Evolutionary conservation across 2,113 vertebrate species (phyloP).

Genomic region (Salvelinus fontinalis): DNA sequence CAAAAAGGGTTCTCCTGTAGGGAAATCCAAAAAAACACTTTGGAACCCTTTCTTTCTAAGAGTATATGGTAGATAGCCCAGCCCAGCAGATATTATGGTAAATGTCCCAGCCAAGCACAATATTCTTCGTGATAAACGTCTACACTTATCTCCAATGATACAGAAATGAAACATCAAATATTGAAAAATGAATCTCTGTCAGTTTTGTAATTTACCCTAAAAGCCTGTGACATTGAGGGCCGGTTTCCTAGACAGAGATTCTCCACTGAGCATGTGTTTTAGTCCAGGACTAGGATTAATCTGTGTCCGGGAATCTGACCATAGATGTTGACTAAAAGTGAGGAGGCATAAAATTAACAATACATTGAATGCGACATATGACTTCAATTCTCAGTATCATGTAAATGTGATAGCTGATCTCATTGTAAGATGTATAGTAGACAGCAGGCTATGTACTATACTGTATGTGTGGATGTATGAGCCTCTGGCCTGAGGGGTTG

Average conservation of each 20-base stretch:
- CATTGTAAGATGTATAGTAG: too few species aligned
- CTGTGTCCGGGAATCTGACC: too few species aligned
- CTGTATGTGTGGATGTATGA: conserved; percentile 1
- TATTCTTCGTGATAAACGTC: conserved; percentile 65
- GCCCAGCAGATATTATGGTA: conserved; percentile 39
- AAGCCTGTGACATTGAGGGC: too few species aligned
- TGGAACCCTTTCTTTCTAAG: too few species aligned
- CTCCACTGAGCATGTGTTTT: too few species aligned
- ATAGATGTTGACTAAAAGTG: neutral
- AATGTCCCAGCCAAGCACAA: conserved; percentile 62
- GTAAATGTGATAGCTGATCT: too few species aligned
- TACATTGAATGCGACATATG: conserved; percentile 13
- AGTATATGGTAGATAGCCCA: conserved; percentile 46
- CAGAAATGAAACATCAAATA: neutral
- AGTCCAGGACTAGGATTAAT: too few species aligned
- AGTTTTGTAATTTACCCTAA: neutral
- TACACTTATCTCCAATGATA: conserved; percentile 22
- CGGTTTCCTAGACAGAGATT: too few species aligned
- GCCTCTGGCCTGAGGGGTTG: conserved; percentile 41
- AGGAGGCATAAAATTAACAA: neutral
- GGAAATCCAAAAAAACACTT: too few species aligned
- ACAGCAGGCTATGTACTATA: too few species aligned
- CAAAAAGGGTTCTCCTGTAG: too few species aligned
- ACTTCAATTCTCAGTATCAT: conserved; percentile 19
- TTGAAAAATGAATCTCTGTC: neutral